Percentiles rank a stretch among this genome's conserved stretches.
Evolutionary conservation across 2,888 invertebrate genomes (phyloP).

Genomic region (Apeira syringaria): DNA sequence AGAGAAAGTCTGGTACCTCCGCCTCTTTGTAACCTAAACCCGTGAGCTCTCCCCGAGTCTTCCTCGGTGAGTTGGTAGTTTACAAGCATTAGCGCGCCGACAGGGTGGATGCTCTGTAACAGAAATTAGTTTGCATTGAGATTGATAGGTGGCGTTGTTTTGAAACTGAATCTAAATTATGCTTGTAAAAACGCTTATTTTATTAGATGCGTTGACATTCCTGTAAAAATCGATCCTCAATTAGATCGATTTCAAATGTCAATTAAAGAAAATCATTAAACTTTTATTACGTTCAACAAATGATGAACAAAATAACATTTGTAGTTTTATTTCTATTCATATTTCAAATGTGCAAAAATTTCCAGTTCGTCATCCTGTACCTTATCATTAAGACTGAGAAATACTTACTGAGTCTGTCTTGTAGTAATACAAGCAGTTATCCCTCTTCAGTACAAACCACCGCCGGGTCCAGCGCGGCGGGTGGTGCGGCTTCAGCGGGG

Average conservation of each 20-base stretch:
- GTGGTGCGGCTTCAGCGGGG: slow-evolving; percentile 68
- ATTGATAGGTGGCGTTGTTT: slow-evolving; percentile 35
- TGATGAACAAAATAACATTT: too few relatives aligned
- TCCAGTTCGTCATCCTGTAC: not conserved
- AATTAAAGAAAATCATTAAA: too few relatives aligned
- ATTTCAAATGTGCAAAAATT: not conserved
- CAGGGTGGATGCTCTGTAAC: slow-evolving; percentile 92
- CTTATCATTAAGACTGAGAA: not conserved
- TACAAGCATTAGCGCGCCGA: slow-evolving; percentile 94
- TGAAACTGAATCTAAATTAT: too few relatives aligned
- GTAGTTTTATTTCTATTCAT: too few relatives aligned
- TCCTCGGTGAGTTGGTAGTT: slow-evolving; percentile 90
- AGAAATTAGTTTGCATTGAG: not conserved
- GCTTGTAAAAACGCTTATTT: too few relatives aligned
- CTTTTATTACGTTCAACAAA: too few relatives aligned
- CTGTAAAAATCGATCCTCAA: too few relatives aligned
- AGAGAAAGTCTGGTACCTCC: slow-evolving; percentile 90
- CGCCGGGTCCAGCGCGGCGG: slow-evolving; percentile 91
- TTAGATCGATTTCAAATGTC: too few relatives aligned
- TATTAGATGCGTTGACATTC: too few relatives aligned
- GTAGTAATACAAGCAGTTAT: slow-evolving; percentile 97
- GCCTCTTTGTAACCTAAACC: slow-evolving; percentile 88
- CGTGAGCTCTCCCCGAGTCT: slow-evolving; percentile 86
- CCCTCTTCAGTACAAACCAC: slow-evolving; percentile 95
- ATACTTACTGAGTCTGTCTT: slow-evolving; percentile 92